phyloP scores from a whole-genome alignment of 2,888 invertebrate genomes.

The Eupithecia inturbata region DNA sequence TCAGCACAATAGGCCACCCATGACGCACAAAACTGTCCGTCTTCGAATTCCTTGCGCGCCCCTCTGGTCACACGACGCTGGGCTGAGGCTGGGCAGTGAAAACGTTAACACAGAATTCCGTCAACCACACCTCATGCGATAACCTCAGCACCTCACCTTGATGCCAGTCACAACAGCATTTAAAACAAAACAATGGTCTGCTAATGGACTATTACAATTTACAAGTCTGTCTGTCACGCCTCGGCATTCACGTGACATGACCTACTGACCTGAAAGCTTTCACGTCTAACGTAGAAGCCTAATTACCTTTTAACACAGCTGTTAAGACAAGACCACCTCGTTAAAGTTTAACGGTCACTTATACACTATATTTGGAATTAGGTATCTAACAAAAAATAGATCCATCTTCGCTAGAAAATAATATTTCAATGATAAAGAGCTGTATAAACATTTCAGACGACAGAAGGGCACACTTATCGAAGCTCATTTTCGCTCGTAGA shows the following conservation, averaged over 20 bases:
- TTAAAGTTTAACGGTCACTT: not conserved
- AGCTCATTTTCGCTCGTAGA: too few species aligned
- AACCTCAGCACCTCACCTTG: too few species aligned
- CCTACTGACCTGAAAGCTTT: conserved; percentile 23
- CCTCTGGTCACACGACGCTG: too few species aligned
- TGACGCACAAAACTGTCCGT: too few species aligned
- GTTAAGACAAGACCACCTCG: not conserved
- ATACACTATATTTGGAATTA: too few species aligned
- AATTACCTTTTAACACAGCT: not conserved
- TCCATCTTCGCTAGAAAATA: not conserved
- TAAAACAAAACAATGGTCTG: conserved; percentile 25
- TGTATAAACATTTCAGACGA: too few species aligned
- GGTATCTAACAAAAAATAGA: too few species aligned
- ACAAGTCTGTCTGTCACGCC: conserved; percentile 19
- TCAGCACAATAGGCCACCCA: too few species aligned
- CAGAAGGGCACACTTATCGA: too few species aligned
- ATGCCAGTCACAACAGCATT: not conserved
- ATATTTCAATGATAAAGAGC: too few species aligned
- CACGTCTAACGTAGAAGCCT: not conserved
- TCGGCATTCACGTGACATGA: conserved; percentile 21
- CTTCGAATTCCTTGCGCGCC: too few species aligned
- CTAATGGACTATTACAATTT: conserved; percentile 29
- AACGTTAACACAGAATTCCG: not conserved
- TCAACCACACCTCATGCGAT: not conserved
- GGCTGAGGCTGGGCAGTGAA: too few species aligned